Evolutionary conservation across 2,113 vertebrate genomes (phyloP).

Genomic region (Edolisoma coerulescens): DNA sequence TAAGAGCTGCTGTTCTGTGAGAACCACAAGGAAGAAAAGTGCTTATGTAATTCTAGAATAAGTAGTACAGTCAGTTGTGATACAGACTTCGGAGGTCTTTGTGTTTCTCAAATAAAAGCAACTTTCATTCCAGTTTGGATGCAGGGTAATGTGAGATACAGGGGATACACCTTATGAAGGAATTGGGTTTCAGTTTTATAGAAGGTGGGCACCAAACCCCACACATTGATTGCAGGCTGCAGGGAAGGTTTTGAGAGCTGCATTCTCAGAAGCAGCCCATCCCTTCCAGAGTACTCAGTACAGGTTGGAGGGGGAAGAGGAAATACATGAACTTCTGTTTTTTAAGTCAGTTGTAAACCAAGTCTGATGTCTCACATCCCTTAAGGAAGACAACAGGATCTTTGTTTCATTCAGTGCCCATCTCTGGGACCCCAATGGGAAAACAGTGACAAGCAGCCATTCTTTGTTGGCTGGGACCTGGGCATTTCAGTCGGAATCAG

Average conservation of each 20-base stretch:
- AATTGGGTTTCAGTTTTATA: background rate
- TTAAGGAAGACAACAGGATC: background rate
- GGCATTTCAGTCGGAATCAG: background rate
- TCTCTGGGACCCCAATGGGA: background rate
- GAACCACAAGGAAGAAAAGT: background rate
- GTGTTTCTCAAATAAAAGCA: background rate
- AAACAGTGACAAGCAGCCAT: background rate
- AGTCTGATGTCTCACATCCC: background rate
- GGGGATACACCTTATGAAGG: background rate
- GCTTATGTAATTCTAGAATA: background rate
- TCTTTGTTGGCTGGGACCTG: background rate
- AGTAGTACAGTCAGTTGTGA: background rate
- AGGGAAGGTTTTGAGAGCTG: background rate
- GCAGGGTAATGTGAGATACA: background rate
- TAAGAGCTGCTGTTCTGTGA: background rate
- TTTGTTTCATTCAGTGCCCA: background rate
- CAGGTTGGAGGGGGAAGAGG: background rate
- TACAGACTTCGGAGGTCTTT: background rate
- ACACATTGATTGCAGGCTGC: background rate
- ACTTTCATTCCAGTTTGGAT: background rate
- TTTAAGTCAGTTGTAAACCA: background rate
- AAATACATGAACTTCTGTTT: background rate
- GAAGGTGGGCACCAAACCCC: background rate
- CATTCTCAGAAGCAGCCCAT: background rate
- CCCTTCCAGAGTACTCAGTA: background rate